A percentile compares a stretch with the other conserved stretches of the same genome.
phyloP scores from a whole-genome alignment of 2,888 invertebrate species.

The Ectobius pallidus region DNA sequence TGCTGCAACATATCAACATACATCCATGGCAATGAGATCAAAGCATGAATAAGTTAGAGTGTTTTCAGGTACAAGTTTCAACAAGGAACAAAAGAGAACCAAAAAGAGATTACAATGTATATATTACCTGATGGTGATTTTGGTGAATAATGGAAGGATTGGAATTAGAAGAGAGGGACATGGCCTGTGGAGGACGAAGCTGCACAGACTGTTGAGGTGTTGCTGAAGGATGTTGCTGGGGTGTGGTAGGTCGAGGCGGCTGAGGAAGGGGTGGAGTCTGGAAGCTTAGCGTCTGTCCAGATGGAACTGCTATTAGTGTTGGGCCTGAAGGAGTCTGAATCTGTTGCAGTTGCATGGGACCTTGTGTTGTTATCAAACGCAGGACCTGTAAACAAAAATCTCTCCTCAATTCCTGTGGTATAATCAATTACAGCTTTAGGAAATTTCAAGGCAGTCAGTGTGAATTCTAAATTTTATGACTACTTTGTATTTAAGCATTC shows the following conservation, averaged over 20 bases:
- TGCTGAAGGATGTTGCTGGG: background rate
- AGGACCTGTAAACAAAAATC: constrained; percentile 47
- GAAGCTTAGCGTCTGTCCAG: constrained; percentile 44
- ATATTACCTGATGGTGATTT: constrained; percentile 1
- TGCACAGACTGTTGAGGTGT: constrained; percentile 1
- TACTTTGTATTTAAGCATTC: no score
- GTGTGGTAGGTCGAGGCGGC: constrained; percentile 10
- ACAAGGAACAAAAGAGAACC: no score
- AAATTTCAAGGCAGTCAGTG: no score
- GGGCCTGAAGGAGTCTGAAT: constrained; percentile 59
- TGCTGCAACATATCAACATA: no score
- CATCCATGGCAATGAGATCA: no score
- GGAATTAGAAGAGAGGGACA: background rate
- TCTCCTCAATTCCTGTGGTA: no score
- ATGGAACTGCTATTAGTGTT: constrained; percentile 55
- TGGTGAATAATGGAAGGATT: constrained; percentile 8
- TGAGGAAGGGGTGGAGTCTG: constrained; percentile 40
- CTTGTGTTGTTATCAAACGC: constrained; percentile 50
- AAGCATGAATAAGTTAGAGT: no score
- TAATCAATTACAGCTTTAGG: no score
- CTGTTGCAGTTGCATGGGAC: constrained; percentile 56
- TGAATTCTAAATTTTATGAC: no score
- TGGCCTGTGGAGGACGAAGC: background rate
- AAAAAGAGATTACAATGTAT: no score
- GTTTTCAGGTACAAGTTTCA: no score